Conservation (phyloP, 2,113 vertebrate species). For the Orthonyx spaldingii region DNA sequence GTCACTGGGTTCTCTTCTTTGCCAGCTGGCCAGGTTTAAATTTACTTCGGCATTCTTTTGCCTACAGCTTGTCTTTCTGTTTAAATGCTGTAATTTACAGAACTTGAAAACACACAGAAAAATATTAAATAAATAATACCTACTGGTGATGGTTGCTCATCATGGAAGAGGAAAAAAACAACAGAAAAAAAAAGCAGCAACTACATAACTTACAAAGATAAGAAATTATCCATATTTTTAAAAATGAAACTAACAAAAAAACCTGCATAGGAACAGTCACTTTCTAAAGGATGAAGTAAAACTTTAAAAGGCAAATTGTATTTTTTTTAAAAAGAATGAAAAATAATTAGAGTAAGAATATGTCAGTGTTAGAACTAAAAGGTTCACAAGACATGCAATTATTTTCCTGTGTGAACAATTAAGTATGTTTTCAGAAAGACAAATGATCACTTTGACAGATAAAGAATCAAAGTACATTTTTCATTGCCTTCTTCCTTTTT, state of each 20-base stretch:
- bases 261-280: not conserved
- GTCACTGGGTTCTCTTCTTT: not conserved
- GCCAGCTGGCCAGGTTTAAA: not conserved
- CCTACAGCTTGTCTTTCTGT: not conserved
- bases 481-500: not conserved
- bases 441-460: not conserved
- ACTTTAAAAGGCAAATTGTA: not conserved
- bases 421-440: conserved; percentile 1
- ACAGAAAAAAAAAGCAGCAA: not conserved
- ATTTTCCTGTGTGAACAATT: not conserved
- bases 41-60: not conserved
- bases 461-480: not conserved
- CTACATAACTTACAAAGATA: not conserved
- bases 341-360: not conserved
- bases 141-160: not conserved
- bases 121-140: not conserved
- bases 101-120: not conserved
- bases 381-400: not conserved
- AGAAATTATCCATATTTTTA: not conserved
- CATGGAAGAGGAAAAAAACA: not conserved
- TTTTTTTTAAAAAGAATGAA: not conserved
- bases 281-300: not conserved
- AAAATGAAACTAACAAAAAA: not conserved
- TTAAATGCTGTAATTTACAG: not conserved
- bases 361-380: not conserved